A percentile compares a stretch with the other conserved stretches of the same genome.
Evolutionary conservation across 2,797 vertebrate species (phyloP).

Genomic region (Manis pentadactyla): DNA sequence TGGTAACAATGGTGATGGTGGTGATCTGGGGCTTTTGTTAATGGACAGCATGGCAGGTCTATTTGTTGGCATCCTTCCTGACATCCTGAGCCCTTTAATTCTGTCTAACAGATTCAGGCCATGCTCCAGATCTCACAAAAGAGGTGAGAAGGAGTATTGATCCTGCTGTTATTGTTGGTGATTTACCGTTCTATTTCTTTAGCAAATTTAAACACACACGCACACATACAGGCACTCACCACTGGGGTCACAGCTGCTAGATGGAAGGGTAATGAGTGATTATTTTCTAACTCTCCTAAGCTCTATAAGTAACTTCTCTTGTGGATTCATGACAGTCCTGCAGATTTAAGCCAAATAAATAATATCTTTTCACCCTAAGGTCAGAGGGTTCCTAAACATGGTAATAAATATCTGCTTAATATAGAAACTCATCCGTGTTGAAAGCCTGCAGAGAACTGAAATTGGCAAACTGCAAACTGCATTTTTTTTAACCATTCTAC

Average conservation of each 20-base stretch:
- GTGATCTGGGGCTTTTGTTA: slow-evolving; percentile 81
- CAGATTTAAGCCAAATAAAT: slow-evolving; percentile 65
- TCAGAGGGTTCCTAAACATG: slow-evolving; percentile 53
- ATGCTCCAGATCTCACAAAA: slow-evolving; percentile 88
- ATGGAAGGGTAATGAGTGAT: slow-evolving; percentile 62
- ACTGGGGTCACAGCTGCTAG: slow-evolving; percentile 72
- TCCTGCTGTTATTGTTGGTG: slow-evolving; percentile 86
- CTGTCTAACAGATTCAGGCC: slow-evolving; percentile 91
- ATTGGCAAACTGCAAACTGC: neutral
- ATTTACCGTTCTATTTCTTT: slow-evolving; percentile 85
- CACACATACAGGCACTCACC: neutral
- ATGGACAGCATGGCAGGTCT: slow-evolving; percentile 79
- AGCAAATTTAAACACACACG: slow-evolving; percentile 75
- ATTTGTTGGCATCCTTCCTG: slow-evolving; percentile 85
- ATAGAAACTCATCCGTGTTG: slow-evolving; percentile 21
- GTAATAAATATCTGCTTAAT: slow-evolving; percentile 62
- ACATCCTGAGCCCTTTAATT: slow-evolving; percentile 86
- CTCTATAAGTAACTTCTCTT: slow-evolving; percentile 66
- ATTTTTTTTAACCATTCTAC: slow-evolving; percentile 2
- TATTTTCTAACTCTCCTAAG: slow-evolving; percentile 60
- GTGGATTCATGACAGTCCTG: slow-evolving; percentile 49
- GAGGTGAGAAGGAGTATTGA: slow-evolving; percentile 87
- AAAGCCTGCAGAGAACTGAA: slow-evolving; percentile 41
- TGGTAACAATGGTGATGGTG: slow-evolving; percentile 58
- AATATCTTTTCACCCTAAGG: slow-evolving; percentile 45